Conservation (phyloP, 2,113 vertebrate species). For the Catagonus wagneri region DNA sequence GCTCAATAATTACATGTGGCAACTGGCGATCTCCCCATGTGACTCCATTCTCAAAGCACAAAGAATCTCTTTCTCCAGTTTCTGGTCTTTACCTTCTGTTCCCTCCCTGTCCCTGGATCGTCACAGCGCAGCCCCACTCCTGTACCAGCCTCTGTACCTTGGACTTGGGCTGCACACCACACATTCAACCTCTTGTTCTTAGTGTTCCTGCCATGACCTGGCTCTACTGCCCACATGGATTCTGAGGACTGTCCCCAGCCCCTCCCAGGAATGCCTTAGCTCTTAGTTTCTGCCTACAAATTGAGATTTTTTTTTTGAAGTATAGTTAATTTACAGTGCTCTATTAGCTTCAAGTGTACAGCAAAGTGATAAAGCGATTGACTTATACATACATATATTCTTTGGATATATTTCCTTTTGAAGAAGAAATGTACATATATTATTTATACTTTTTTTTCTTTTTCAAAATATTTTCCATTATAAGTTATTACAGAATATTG, state of each 20-base stretch:
- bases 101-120: background rate
- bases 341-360: background rate
- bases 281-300: accelerated
- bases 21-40: accelerated
- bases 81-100: background rate
- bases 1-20: accelerated
- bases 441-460: too few species aligned
- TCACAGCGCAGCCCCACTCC: background rate
- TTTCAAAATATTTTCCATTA: too few species aligned
- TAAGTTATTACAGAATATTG: too few species aligned
- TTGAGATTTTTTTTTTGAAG: background rate
- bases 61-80: background rate
- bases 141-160: background rate
- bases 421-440: too few species aligned
- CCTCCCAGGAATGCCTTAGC: background rate
- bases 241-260: background rate
- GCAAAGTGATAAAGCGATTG: background rate
- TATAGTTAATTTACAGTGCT: background rate
- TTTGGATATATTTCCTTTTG: too few species aligned
- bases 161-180: background rate
- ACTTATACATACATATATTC: too few species aligned
- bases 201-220: background rate
- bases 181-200: background rate
- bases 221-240: background rate
- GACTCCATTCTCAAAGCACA: background rate